Evolutionary conservation across 2,113 vertebrate species (phyloP), one percentile per base, ranked within the genome.

Genomic region (Lagopus leucura): DNA sequence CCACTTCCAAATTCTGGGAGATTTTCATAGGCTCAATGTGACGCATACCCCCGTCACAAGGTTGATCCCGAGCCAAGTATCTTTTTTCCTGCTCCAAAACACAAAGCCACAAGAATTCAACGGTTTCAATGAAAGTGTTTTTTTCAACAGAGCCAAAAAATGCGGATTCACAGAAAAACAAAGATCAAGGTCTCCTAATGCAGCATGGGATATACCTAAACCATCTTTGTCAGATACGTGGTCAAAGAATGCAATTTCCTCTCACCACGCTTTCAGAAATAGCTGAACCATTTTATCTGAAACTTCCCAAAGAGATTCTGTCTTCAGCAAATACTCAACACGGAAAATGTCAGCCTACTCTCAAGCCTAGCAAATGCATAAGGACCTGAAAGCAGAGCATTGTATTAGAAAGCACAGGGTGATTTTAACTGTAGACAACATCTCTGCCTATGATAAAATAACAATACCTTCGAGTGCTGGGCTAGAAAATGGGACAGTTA

Each of bases 281-380:
- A 80, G 40, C 40, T 2, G 1, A 88, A 90, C 42, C 22, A 48
- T 67, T 92, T 83, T 4, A 89, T 30, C 32, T 78, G 72, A 65
- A 88, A 88, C 30, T 86, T 93, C 83, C 32, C 55, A 71, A 89
- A 88, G n/a, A 92, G 19, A 88, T 8, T 28, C 67, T 76, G 50
- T 47, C 55, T 89, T 88, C 67, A 76, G 52, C 43, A 71, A 86
- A 64, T 25, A 67, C 65, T 78, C 85, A 78, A 50, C 50, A 32
- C 40, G 65, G 76, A 92, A 94, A 94, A 88, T 27, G 43, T 48
- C 72, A 88, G 79, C 69, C 75, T n/a, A 32, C 34, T 40, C n/a
- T 92, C 82, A 70, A 55, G 57, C 47, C 85, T 19, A 74, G 43
- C 42, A 88, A 89, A 93, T 5, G n/a, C 72, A 50, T 28, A 76